Percentiles rank a stretch among this genome's conserved stretches.
Evolutionary conservation across 2,797 vertebrate species (phyloP).

Genomic region (Falco columbarius): DNA sequence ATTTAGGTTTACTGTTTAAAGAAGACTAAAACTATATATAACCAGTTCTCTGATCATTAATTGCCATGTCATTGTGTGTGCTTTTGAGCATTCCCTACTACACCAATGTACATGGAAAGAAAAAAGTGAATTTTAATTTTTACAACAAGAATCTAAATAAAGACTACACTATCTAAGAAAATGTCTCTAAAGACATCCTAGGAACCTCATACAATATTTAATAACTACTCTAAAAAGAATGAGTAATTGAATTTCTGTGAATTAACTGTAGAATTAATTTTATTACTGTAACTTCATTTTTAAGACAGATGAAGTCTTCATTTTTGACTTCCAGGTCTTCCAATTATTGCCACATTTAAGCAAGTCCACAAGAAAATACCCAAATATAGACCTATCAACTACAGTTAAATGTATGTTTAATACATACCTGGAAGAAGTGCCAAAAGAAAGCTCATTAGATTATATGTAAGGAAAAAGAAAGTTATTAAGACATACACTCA

Average conservation of each 20-base stretch:
- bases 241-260: neutral
- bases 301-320: neutral
- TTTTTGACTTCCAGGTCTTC: neutral
- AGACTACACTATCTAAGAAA: neutral
- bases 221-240: neutral
- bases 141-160: neutral
- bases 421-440: neutral
- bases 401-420: neutral
- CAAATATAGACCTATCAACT: neutral
- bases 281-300: neutral
- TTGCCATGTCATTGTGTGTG: accelerated
- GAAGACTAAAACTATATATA: neutral
- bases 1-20: neutral
- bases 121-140: neutral
- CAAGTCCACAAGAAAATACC: neutral
- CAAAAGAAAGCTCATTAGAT: neutral
- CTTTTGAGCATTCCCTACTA: neutral
- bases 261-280: neutral
- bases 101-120: neutral
- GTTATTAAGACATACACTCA: neutral
- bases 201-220: neutral
- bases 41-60: neutral
- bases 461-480: neutral
- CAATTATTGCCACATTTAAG: neutral
- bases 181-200: neutral